Evolutionary conservation across 2,113 vertebrate genomes (phyloP), one percentile per base, ranked within the genome.

Genomic region (Ictalurus punctatus): DNA sequence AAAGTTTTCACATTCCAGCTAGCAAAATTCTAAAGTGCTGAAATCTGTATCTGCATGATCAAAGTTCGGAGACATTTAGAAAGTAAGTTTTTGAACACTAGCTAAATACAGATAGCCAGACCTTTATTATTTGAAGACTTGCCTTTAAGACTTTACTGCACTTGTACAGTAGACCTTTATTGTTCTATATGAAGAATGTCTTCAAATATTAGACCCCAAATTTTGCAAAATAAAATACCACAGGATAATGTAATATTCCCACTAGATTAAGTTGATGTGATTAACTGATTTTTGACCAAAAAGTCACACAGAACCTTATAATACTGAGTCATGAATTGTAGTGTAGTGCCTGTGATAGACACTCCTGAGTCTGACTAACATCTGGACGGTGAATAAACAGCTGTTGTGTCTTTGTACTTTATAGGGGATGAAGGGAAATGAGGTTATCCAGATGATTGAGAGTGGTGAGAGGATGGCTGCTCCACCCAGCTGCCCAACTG

Each of bases 401-500:
- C 9, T 54, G 4, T 44, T 88, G 14, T 89, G 14, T 54, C 21
- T 81, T 37, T 76, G 25, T 88, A 61, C n/a, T 71, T 12, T 54
- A 17, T 21, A 99, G 98, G 98, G 98, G 54, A 98, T 99, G 98
- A 99, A 98, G 94, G 98, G 98, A 67, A 96, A 96, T 30, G 98
- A 99, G 21, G 98, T 99, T 12, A 94, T 97, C 1, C 96, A 96
- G 86, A 98, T 99, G 97, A 95, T 99, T 91, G 98, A 99, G 90
- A 95, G 92, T 90, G 97, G 97, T n/a, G 92, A 95, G 14, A 94
- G 98, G 25, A 96, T 99, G 98, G 95, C 96, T 0, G 83, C 96
- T 73, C 98, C 98, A 0, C 0, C 84, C 0, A 94, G 93, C 85
- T 99, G 98, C 87, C 97, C 98, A 0, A 34, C 91, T 27, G 98